These are phyloP conservation scores for Eulithis testata DNA, from an alignment of 2,888 invertebrate species.

Conservation along the genomic window DNA sequence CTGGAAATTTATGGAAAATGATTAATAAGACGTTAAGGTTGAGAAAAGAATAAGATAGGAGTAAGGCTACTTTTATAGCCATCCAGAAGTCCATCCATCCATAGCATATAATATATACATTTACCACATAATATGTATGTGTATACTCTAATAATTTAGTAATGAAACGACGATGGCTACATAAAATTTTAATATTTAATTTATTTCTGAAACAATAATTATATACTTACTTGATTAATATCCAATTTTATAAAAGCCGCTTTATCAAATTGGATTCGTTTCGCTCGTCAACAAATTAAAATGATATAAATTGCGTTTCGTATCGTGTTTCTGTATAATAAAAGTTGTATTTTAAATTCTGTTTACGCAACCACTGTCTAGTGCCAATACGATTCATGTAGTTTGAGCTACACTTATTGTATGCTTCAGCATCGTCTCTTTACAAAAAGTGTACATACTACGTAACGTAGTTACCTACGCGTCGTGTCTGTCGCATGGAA, in stretches of 20 bases:
- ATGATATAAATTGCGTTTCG: background rate
- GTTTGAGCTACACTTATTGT: background rate
- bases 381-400: background rate
- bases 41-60: no score
- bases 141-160: no score
- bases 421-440: background rate
- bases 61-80: no score
- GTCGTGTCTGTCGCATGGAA: no score
- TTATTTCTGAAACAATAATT: background rate
- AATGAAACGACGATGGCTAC: background rate
- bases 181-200: background rate
- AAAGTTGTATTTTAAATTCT: background rate
- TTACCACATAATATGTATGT: no score
- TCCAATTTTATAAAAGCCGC: constrained; percentile 4
- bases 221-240: constrained; percentile 1
- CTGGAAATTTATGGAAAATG: no score
- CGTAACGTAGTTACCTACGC: no score
- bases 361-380: background rate
- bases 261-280: constrained; percentile 2
- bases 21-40: no score
- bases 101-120: no score
- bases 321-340: constrained; percentile 1
- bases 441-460: no score
- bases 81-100: no score
- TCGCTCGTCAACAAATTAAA: constrained; percentile 2